Conservation (phyloP, 2,888 invertebrate genomes). For the Poecilus cupreus region DNA sequence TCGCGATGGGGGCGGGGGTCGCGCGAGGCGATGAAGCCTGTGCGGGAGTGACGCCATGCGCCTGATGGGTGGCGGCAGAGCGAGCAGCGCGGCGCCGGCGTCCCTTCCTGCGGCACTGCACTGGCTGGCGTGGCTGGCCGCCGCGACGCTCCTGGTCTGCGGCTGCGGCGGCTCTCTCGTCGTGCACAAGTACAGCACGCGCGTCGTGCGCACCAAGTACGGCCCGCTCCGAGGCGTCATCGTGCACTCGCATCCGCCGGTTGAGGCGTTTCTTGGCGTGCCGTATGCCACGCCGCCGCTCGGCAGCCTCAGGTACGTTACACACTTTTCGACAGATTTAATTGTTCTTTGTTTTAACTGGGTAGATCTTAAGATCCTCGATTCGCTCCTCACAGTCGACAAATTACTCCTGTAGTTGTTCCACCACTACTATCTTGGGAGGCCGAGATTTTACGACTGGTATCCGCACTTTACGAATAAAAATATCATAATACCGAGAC, state of each 20-base stretch:
- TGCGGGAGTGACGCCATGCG: slow-evolving; percentile 70
- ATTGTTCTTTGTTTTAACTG: too few relatives aligned
- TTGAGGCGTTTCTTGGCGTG: slow-evolving; percentile 94
- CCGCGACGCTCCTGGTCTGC: slow-evolving; percentile 62
- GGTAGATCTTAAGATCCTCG: too few relatives aligned
- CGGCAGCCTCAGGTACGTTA: slow-evolving; percentile 86
- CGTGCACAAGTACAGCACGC: slow-evolving; percentile 86
- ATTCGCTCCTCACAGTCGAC: too few relatives aligned
- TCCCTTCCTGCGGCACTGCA: slow-evolving; percentile 75
- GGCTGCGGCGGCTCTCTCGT: slow-evolving; percentile 71
- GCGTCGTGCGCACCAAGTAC: slow-evolving; percentile 91
- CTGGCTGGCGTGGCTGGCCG: slow-evolving; percentile 75
- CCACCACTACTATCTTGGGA: too few relatives aligned
- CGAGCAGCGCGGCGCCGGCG: slow-evolving; percentile 68
- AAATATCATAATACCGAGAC: too few relatives aligned
- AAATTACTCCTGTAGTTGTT: too few relatives aligned
- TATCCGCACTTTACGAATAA: too few relatives aligned
- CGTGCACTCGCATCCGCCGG: slow-evolving; percentile 85
- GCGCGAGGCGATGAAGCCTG: slow-evolving; percentile 38
- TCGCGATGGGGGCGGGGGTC: not conserved
- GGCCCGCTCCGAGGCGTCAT: slow-evolving; percentile 91
- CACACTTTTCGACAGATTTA: too few relatives aligned
- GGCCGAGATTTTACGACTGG: too few relatives aligned
- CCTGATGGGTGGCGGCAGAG: slow-evolving; percentile 67
- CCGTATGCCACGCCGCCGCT: slow-evolving; percentile 95